Conservation (phyloP, 2,888 invertebrate species). For the Eudasyphora cyanicolor region DNA sequence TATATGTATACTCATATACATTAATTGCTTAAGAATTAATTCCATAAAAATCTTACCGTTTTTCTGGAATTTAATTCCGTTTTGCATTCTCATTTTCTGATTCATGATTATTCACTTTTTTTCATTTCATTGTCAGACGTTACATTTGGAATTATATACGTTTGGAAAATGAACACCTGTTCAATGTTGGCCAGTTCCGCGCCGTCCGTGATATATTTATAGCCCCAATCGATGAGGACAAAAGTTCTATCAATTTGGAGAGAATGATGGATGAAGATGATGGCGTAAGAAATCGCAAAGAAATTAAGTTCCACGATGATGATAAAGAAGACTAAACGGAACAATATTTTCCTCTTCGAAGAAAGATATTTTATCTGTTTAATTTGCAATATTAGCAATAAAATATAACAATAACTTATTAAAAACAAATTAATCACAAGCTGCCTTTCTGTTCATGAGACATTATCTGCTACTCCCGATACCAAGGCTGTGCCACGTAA, state of each 20-base stretch:
- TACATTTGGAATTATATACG: conserved; percentile 99
- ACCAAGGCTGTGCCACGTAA: conserved; percentile 93
- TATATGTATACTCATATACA: no score
- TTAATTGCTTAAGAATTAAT: no score
- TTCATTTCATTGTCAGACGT: conserved; percentile 86
- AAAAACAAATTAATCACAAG: conserved; percentile 9
- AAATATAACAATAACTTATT: conserved; percentile 9
- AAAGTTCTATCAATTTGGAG: conserved; percentile 91
- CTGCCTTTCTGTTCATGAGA: conserved; percentile 68
- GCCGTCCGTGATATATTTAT: conserved; percentile 98
- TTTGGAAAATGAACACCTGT: conserved; percentile 98
- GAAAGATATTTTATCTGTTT: conserved; percentile 5
- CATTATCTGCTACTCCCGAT: conserved; percentile 87
- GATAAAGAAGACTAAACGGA: conserved; percentile 1
- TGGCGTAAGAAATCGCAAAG: conserved; percentile 86
- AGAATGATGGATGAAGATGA: conserved; percentile 96
- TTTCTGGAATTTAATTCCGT: background rate
- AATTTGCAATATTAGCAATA: background rate
- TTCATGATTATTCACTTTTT: background rate
- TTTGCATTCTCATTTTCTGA: background rate
- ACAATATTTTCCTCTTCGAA: background rate
- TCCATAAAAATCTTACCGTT: background rate
- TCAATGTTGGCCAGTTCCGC: conserved; percentile 98
- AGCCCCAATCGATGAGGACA: conserved; percentile 90
- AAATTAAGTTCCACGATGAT: background rate